phyloP scores from a whole-genome alignment of 2,113 vertebrate genomes.

The Tragelaphus scriptus region DNA sequence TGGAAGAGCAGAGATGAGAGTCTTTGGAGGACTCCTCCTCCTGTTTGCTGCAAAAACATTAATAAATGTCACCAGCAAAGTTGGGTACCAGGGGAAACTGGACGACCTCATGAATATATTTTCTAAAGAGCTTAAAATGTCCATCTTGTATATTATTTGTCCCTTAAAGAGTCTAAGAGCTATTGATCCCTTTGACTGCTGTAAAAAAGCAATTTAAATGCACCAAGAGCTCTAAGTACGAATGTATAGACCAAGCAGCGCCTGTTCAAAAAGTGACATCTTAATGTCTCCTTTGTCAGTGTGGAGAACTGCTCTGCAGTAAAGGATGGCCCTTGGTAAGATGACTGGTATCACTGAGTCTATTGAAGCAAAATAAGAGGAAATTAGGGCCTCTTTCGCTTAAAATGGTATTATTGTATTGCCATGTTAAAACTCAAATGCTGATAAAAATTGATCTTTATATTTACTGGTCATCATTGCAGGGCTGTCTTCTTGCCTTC shows the following conservation, averaged over 20 bases:
- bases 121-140: conserved; percentile 71
- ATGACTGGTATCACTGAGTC: neutral
- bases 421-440: neutral
- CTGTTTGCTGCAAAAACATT: conserved; percentile 71
- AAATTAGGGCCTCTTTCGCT: conserved; percentile 31
- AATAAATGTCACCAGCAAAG: conserved; percentile 65
- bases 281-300: neutral
- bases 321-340: neutral
- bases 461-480: neutral
- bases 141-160: conserved; percentile 65
- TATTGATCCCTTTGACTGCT: conserved; percentile 67
- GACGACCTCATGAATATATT: conserved; percentile 67
- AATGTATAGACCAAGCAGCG: neutral
- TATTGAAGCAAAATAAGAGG: conserved; percentile 52
- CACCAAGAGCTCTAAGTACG: conserved; percentile 33
- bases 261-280: neutral
- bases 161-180: conserved; percentile 65
- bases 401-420: conserved; percentile 32
- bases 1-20: conserved; percentile 62
- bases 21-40: conserved; percentile 55
- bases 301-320: neutral
- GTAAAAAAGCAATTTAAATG: conserved; percentile 62
- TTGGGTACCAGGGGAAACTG: conserved; percentile 51
- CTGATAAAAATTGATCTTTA: conserved; percentile 31
- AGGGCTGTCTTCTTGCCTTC: neutral